These are phyloP conservation scores for Gila orcuttii DNA, from an alignment of 2,113 vertebrate species.

Conservation along the genomic window DNA sequence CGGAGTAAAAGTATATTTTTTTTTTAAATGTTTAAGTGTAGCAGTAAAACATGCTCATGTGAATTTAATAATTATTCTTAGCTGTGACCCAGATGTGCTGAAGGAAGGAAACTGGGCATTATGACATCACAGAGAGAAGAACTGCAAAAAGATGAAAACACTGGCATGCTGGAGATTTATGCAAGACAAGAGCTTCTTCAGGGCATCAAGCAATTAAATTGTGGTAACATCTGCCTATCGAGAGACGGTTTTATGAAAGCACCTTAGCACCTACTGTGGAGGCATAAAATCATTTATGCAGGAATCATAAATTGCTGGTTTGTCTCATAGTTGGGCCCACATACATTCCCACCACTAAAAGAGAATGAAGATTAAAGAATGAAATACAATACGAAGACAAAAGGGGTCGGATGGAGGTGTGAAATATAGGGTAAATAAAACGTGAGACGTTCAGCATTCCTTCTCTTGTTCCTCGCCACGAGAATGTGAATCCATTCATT, in stretches of 20 bases:
- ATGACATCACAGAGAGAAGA: not conserved
- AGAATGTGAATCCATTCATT: not conserved
- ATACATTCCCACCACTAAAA: not conserved
- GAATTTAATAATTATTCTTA: too few species aligned
- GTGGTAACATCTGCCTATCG: not conserved
- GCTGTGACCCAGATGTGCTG: too few species aligned
- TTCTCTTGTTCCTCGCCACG: not conserved
- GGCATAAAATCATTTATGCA: not conserved
- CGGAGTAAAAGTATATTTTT: too few species aligned
- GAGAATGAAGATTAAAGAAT: conserved; percentile 17
- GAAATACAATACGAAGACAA: not conserved
- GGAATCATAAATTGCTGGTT: not conserved
- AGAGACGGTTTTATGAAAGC: not conserved
- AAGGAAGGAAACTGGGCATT: not conserved
- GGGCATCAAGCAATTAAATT: not conserved
- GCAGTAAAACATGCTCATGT: too few species aligned
- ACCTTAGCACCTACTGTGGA: not conserved
- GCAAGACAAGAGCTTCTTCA: not conserved
- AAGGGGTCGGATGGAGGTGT: not conserved
- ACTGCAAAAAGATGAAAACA: not conserved
- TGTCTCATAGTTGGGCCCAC: not conserved
- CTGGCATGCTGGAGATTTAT: not conserved
- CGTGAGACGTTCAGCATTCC: not conserved
- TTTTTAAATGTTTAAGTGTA: too few species aligned
- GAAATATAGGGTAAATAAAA: not conserved